Evolutionary conservation across 2,888 invertebrate genomes (phyloP), one percentile per base, ranked within the genome.

Genomic region (Aphidius colemani): DNA sequence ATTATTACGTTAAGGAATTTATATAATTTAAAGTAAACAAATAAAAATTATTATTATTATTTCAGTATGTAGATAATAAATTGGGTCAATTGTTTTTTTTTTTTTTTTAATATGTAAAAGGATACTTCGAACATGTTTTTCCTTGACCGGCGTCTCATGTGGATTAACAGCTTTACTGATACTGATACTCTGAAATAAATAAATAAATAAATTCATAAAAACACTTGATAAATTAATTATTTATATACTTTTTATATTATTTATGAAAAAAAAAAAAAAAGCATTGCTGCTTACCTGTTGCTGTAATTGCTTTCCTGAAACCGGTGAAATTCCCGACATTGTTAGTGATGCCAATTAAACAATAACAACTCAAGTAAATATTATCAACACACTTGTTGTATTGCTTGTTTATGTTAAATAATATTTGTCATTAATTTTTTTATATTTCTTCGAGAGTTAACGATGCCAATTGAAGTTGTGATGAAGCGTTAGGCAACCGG

Each of bases 41-140:
- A 18, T 1, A 11, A 48, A 39, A 5, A 40, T 10, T 45, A 11
- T 40, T 49, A 30, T 11, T 39, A 40, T 50, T 39, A 39, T 4
- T 44, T 2, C 56, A 18, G 39, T 18, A 7, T 1, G 30, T 46
- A n/a, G 7, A 7, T 55, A 39, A 7, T 40, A 7, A 41, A 48
- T 30, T 30, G 1, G n/a, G 9, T 57, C 1, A 11, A 18, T 39
- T 9, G 40, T 39, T 41, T 18, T 44, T 13, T 30, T 45, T 39
- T 57, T 39, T 43, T 53, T 30, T 51, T 48, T 44, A 61, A 62
- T 61, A 7, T 50, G 43, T 59, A 69, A 66, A 85, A 84, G 84
- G 84, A 85, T 88, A 87, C 89, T 88, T 71, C 99, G 89, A 51
- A 97, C 96, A 91, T 99, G 99, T 87, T 99, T 99, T 81, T 97